A percentile compares a stretch with the other conserved stretches of the same genome.
Evolutionary conservation across 2,797 vertebrate genomes (phyloP).

Genomic region (Etheostoma nigrum): DNA sequence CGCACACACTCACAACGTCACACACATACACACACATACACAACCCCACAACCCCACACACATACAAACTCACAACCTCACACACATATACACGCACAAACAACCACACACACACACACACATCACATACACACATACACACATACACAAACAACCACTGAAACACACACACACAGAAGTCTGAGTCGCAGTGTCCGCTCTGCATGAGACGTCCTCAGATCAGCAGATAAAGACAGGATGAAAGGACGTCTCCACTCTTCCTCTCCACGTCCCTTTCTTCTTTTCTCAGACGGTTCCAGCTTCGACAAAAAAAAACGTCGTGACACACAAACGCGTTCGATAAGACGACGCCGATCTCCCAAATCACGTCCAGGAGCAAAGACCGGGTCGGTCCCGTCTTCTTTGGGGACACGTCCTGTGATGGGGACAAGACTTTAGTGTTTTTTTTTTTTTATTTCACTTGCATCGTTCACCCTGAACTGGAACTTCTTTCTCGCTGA

Average conservation of each 20-base stretch:
- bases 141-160: background rate
- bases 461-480: background rate
- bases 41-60: too few relatives aligned
- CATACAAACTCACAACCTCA: too few relatives aligned
- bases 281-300: conserved; percentile 33
- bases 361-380: conserved; percentile 19
- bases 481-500: background rate
- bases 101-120: conserved; percentile 20
- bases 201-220: conserved; percentile 54
- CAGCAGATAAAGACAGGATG: conserved; percentile 61
- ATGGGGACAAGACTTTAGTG: conserved; percentile 11
- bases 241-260: conserved; percentile 36
- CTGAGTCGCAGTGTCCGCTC: conserved; percentile 42
- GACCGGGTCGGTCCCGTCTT: conserved; percentile 25
- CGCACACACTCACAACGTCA: too few relatives aligned
- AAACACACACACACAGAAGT: conserved; percentile 25
- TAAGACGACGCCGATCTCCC: conserved; percentile 36
- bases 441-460: conserved; percentile 8
- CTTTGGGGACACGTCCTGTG: conserved; percentile 21
- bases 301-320: conserved; percentile 33
- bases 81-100: conserved; percentile 13
- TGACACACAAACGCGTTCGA: conserved; percentile 45
- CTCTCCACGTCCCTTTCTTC: background rate
- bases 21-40: too few relatives aligned
- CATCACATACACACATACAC: too few relatives aligned